Percentiles rank a stretch among this genome's conserved stretches.
Evolutionary conservation across 2,888 invertebrate genomes (phyloP).

Genomic region (Argyresthia goedartella): DNA sequence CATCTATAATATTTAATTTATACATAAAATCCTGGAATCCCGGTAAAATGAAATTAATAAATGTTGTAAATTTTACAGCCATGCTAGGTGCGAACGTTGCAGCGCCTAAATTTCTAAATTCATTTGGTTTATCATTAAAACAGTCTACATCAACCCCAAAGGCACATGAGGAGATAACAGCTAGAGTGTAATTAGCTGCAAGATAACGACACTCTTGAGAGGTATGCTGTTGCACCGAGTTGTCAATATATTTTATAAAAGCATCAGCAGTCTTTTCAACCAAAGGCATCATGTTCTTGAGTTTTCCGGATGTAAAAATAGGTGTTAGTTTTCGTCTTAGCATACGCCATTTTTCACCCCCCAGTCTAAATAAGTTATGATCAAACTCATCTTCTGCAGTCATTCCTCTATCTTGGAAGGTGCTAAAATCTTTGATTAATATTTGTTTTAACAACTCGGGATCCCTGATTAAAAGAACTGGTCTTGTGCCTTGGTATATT

Average conservation of each 20-base stretch:
- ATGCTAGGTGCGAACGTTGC: no score
- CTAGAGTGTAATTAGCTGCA: conserved; percentile 5
- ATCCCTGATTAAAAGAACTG: conserved; percentile 36
- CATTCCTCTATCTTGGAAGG: background rate
- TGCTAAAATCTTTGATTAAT: conserved; percentile 16
- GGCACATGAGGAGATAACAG: conserved; percentile 7
- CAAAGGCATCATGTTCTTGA: background rate
- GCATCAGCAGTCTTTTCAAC: conserved; percentile 4
- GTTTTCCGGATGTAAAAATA: conserved; percentile 24
- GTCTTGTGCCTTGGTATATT: conserved; percentile 26
- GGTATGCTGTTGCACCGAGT: background rate
- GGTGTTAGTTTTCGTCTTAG: conserved; percentile 42
- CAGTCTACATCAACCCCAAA: conserved; percentile 5
- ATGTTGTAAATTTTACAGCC: background rate
- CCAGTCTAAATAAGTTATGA: conserved; percentile 35
- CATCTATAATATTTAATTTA: background rate
- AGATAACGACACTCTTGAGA: conserved; percentile 4
- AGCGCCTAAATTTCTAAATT: conserved; percentile 1
- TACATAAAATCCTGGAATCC: background rate
- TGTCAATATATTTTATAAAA: conserved; percentile 2
- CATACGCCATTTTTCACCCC: conserved; percentile 40
- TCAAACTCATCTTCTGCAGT: background rate
- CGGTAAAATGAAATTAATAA: conserved; percentile 1
- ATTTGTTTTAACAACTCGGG: conserved; percentile 35
- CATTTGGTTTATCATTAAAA: conserved; percentile 8